Base-by-base conservation (phyloP, 1,140 invertebrate genomes). In the Parapsyche elsis region DNA sequence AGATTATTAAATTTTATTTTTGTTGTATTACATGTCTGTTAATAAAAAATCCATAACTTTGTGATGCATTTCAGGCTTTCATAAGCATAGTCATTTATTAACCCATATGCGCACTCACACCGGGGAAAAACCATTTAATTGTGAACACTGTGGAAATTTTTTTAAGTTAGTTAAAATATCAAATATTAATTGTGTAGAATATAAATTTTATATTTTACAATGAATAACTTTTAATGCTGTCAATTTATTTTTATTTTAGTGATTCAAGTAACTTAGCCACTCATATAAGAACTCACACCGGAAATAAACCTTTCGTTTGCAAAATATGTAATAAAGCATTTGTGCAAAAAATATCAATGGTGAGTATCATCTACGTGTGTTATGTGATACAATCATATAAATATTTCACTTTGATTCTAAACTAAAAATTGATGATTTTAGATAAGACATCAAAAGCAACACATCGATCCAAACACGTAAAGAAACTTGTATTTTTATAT, bases 241-340 rank as follows among this genome's bases (percentile, higher is more conserved):
- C n/a, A n/a, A n/a, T n/a, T n/a, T n/a, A 49, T 45, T 71, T 44
- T n/a, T 53, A 46, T 64, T 74, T 49, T 45, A 80, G 77, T 71
- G 77, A 79, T 71, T 71, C 77, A 70, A 81, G 80, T 38, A 71
- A 61, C 5, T 71, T 81, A 38, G 7, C n/a, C 0, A 93, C 94
- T 0, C 95, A 97, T 84, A 86, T 95, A 46, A 89, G 95, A 12
- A 95, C 95, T 44, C 95, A 96, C 83, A 95, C 94, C 0, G 93
- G 94, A 0, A 92, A 93, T 83, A 93, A 93, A 45, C 80, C 80
- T 5, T 78, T 77, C 38, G 87, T 88, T 14, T 76, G 71, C 61
- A 81, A 78, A 5, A 49, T 57, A 19, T 80, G 79, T 21, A 30
- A 67, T 21, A 53, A 76, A 23, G 21, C 46, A 19, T 81, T 81